A percentile compares a stretch with the other conserved stretches of the same genome.
phyloP scores from a whole-genome alignment of 1,140 invertebrate species.

The Cryptotermes secundus region DNA sequence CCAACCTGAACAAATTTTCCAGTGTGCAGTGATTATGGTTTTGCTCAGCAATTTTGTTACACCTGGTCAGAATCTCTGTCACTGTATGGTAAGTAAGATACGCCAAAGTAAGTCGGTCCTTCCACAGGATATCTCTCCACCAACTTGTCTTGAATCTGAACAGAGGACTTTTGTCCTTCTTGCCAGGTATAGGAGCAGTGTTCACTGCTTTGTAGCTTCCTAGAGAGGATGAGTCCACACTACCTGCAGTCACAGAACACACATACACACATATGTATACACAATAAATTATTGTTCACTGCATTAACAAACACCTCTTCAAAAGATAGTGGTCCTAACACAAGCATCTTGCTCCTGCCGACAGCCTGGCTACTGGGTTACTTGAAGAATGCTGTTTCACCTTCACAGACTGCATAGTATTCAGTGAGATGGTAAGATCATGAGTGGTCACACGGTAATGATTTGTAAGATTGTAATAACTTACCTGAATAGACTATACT shows the following conservation, averaged over 20 bases:
- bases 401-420: too few species aligned
- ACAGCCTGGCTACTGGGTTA: too few species aligned
- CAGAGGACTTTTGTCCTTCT: background rate
- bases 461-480: too few species aligned
- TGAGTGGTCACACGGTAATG: too few species aligned
- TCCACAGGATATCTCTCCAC: constrained; percentile 36
- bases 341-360: too few species aligned
- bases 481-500: too few species aligned
- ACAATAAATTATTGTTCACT: too few species aligned
- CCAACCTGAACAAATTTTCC: constrained; percentile 36
- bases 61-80: constrained; percentile 33
- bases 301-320: too few species aligned
- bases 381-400: too few species aligned
- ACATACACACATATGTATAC: too few species aligned
- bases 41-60: constrained; percentile 30
- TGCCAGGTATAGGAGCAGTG: background rate
- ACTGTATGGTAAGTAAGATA: constrained; percentile 39
- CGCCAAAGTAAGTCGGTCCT: constrained; percentile 37
- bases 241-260: background rate
- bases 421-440: too few species aligned
- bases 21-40: constrained; percentile 26
- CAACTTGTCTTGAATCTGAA: constrained; percentile 27
- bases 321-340: too few species aligned
- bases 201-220: background rate
- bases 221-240: background rate